phyloP scores from a whole-genome alignment of 2,113 vertebrate species.

The Ahaetulla prasina region DNA sequence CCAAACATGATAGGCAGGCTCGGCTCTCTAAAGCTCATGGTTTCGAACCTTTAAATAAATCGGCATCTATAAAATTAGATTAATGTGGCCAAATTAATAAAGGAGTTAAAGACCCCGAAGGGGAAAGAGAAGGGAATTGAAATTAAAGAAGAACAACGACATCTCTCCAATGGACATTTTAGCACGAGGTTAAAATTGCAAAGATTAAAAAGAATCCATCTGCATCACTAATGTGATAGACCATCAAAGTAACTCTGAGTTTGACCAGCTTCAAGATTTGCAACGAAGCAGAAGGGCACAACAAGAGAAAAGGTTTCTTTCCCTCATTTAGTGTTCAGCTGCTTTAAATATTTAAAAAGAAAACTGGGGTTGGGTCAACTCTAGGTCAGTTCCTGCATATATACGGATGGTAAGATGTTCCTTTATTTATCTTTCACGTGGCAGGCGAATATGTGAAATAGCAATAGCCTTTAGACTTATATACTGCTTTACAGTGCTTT shows the following conservation, averaged over 20 bases:
- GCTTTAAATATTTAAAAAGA: neutral
- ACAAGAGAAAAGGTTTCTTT: neutral
- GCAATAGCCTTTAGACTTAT: too few species aligned
- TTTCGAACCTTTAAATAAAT: slow-evolving; percentile 29
- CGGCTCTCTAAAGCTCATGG: slow-evolving; percentile 28
- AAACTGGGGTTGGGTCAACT: neutral
- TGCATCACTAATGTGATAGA: slow-evolving; percentile 55
- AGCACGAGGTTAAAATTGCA: slow-evolving; percentile 60
- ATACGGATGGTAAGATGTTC: neutral
- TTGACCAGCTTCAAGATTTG: slow-evolving; percentile 28
- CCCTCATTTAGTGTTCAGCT: neutral
- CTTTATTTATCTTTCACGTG: neutral
- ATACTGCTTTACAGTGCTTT: too few species aligned
- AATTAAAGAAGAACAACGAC: slow-evolving; percentile 63
- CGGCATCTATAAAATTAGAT: slow-evolving; percentile 55
- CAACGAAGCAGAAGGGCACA: slow-evolving; percentile 33
- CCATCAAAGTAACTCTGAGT: slow-evolving; percentile 40
- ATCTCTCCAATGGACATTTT: slow-evolving; percentile 61
- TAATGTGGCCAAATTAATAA: slow-evolving; percentile 65
- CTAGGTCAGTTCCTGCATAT: neutral
- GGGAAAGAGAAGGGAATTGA: slow-evolving; percentile 56
- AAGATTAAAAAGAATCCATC: slow-evolving; percentile 69
- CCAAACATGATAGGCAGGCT: neutral
- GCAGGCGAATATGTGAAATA: neutral
- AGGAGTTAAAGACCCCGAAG: slow-evolving; percentile 50